Evolutionary conservation across 2,113 vertebrate genomes (phyloP), one percentile per base, ranked within the genome.

Genomic region (Aleadryas rufinucha): DNA sequence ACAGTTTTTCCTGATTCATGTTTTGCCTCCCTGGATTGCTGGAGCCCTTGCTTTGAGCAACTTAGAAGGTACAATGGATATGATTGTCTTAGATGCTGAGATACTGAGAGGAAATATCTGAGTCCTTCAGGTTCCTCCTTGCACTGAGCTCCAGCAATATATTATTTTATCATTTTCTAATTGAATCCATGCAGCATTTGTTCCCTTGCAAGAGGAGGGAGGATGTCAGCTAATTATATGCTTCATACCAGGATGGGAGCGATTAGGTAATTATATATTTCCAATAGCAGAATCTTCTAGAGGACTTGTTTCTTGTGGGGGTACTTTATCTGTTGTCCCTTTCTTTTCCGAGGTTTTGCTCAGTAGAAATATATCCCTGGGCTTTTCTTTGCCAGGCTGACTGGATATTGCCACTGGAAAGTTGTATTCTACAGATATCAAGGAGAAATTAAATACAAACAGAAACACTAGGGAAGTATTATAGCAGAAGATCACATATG

Each of bases 361-460:
- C 49, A 53, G n/a, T 23, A 57, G 81, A 72, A 91, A 89, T 57
- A 53, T 20, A 33, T 65, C 84, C 42, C 72, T 37, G 49, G n/a
- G 65, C 31, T 93, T 87, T 87, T 69, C 56, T 71, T 79, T 37
- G 27, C 33, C 47, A 75, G 23, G 10, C 45, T 69, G 42, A 52
- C 37, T 70, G 83, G 79, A 85, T 71, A 64, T 54, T 64, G 69
- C 69, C 64, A 50, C 53, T 68, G 53, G 53, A 81, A 92, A 68
- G 44, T 41, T 69, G 28, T 82, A 35, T 45, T 91, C 69, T 41
- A 19, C 53, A 35, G 47, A 35, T 72, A 84, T 45, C 28, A 87
- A 94, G 69, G 56, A 75, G 70, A 84, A 95, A 75, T 91, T 52
- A 90, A 84, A 82, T 22, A 66, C 13, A 91, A 96, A 87, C 41